Percentiles rank a stretch among this genome's conserved stretches.
Conservation (phyloP, 2,888 invertebrate genomes). For the Agrypnus murinus region DNA sequence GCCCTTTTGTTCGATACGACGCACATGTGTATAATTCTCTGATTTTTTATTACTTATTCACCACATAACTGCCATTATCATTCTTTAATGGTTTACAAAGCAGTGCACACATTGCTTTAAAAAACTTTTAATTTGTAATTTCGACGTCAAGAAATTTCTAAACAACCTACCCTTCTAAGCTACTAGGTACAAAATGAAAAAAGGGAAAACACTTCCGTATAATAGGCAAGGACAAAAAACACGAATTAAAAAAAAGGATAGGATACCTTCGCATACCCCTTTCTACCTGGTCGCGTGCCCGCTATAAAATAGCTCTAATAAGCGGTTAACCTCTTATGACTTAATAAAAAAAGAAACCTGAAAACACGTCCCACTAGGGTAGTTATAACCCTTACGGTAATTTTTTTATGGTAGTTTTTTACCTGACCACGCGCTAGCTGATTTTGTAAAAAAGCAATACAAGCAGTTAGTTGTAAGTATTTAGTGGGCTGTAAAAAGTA, state of each 20-base stretch:
- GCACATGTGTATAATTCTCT: constrained; percentile 19
- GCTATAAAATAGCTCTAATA: constrained; percentile 68
- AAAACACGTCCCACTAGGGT: constrained; percentile 56
- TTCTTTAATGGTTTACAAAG: not conserved
- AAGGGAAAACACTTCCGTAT: constrained; percentile 41
- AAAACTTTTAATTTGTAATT: constrained; percentile 19
- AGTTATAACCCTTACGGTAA: constrained; percentile 64
- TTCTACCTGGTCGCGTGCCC: constrained; percentile 70
- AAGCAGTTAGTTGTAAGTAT: constrained; percentile 25
- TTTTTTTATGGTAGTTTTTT: constrained; percentile 61
- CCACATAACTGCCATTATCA: constrained; percentile 14
- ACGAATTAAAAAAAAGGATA: constrained; percentile 35
- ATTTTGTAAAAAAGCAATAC: constrained; percentile 24
- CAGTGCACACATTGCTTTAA: not conserved
- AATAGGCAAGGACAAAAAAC: constrained; percentile 49
- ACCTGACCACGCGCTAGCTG: constrained; percentile 64
- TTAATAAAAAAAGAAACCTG: constrained; percentile 66
- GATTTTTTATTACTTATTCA: not conserved
- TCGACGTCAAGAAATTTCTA: not conserved
- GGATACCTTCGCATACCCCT: constrained; percentile 58
- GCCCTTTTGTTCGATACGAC: constrained; percentile 10
- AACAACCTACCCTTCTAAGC: not conserved
- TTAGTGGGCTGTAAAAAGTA: constrained; percentile 56
- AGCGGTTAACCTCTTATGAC: constrained; percentile 70
- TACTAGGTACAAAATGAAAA: too few relatives aligned